Evolutionary conservation across 1,140 invertebrate species (phyloP), one percentile per base, ranked within the genome.

Genomic region (Euura lappo): DNA sequence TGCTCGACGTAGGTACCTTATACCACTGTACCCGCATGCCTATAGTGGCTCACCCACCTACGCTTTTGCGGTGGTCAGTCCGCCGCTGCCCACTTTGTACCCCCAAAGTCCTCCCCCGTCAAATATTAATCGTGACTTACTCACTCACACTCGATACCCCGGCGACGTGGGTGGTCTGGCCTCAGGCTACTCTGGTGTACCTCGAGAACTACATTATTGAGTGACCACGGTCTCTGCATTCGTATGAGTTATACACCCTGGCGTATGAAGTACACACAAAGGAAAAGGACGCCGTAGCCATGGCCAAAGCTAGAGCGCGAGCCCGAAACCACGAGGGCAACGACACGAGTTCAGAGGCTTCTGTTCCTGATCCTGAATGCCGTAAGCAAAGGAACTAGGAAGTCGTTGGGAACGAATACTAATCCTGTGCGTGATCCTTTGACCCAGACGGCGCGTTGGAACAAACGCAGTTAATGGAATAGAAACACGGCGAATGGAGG

Each of bases 101-200:
- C 11, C 13, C 68, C 73, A 69, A 77, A 70, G 68, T 72, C 75
- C 78, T 64, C 65, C 65, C 65, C 77, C 76, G 45, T 84, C 78
- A 83, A 84, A 84, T 84, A 83, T 84, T 84, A 83, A 84, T 84
- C 82, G 80, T 78, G 81, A 84, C 83, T 84, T 83, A 84, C 81
- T 83, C 80, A 81, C 76, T 28, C 28, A 28, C 28, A 28, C 28
- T 28, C 28, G 28, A 28, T 28, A 60, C 51, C 10, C 51, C 51
- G 6, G 28, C 28, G 28, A 28, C 28, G 28, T 28, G 28, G 78
- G 75, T 75, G 76, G 79, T 76, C 74, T 28, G 78, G 74, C 79
- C 80, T 75, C 42, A 73, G 71, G 79, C 78, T 76, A 83, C 83
- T 81, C 80, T 79, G 73, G 74, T 81, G 73, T 83, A n/a, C 51